A percentile compares a stretch with the other conserved stretches of the same genome.
phyloP scores from a whole-genome alignment of 2,113 vertebrate genomes.

The Chaetura pelagica region DNA sequence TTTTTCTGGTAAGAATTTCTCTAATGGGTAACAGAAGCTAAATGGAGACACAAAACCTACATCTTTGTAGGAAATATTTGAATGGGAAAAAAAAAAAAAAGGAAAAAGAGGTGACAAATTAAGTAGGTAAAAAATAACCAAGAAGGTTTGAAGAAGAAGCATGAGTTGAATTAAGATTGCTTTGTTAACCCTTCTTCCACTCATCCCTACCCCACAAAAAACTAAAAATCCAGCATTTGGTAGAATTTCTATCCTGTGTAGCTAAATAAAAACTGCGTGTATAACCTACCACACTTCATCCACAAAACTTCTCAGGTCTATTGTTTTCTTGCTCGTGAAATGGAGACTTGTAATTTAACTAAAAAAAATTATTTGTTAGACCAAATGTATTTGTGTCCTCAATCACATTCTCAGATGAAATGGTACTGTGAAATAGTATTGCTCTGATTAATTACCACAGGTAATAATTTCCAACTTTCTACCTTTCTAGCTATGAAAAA shows the following conservation, averaged over 20 bases:
- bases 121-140: slow-evolving; percentile 1
- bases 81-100: background rate
- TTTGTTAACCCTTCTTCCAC: background rate
- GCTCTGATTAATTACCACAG: background rate
- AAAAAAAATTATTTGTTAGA: background rate
- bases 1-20: slow-evolving; percentile 52
- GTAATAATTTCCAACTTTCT: background rate
- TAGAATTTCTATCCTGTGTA: background rate
- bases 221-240: background rate
- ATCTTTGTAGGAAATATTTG: slow-evolving; percentile 23
- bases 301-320: background rate
- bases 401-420: background rate
- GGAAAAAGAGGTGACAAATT: slow-evolving; percentile 30
- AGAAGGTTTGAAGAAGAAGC: background rate
- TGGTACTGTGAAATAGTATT: background rate
- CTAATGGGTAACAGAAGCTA: slow-evolving; percentile 48
- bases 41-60: slow-evolving; percentile 53
- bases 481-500: background rate
- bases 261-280: background rate
- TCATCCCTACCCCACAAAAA: background rate
- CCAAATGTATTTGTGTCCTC: background rate
- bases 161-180: background rate
- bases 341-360: background rate
- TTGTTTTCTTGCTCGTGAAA: background rate
- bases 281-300: background rate